phyloP scores from a whole-genome alignment of 2,888 invertebrate species.

The Melieria crassipennis region DNA sequence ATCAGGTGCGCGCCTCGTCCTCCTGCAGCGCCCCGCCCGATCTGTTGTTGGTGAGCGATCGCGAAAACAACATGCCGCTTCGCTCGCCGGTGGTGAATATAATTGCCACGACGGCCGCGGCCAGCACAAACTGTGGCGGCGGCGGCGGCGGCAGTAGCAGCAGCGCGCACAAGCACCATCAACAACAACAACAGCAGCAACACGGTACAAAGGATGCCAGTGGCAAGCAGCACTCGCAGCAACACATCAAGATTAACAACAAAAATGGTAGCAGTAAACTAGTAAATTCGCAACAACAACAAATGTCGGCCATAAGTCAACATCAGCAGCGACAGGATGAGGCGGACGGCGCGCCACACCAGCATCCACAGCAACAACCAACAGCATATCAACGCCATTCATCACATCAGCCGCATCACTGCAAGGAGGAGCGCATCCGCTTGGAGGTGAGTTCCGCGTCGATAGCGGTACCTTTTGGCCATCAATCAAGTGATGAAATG shows the following conservation, averaged over 20 bases:
- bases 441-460: constrained; percentile 59
- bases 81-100: constrained; percentile 62
- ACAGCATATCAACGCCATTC: constrained; percentile 39
- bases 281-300: constrained; percentile 30
- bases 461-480: not conserved
- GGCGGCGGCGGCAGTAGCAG: constrained; percentile 42
- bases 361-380: constrained; percentile 39
- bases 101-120: constrained; percentile 52
- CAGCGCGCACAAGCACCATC: constrained; percentile 46
- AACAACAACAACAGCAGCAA: constrained; percentile 45
- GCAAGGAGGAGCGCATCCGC: constrained; percentile 60
- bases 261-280: constrained; percentile 42
- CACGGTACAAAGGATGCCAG: constrained; percentile 47
- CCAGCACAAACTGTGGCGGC: constrained; percentile 43
- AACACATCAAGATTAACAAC: constrained; percentile 24
- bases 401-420: constrained; percentile 41
- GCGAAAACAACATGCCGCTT: constrained; percentile 66
- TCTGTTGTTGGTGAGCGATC: constrained; percentile 69
- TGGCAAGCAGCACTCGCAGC: constrained; percentile 37
- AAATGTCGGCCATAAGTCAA: constrained; percentile 22
- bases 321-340: constrained; percentile 41
- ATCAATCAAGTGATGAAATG: too few species aligned
- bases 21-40: constrained; percentile 74
- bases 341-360: constrained; percentile 41
- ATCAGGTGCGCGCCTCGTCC: constrained; percentile 69